Conservation (phyloP, 2,888 invertebrate species). For the Pteria penguin region DNA sequence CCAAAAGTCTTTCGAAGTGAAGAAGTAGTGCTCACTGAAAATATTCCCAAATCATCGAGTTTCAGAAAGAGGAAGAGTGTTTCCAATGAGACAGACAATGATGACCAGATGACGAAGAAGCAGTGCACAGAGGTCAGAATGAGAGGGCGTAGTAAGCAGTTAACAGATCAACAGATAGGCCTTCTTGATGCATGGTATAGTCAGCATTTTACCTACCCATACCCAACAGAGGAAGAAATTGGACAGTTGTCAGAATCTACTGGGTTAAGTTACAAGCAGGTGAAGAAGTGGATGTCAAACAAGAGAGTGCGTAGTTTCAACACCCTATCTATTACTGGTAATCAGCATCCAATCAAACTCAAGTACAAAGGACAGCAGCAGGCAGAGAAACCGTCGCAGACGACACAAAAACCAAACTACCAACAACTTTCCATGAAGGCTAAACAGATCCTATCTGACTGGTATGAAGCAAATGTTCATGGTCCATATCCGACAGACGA, state of each 20-base stretch:
- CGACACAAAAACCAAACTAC: constrained; percentile 39
- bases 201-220: constrained; percentile 70
- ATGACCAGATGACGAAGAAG: background rate
- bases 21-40: no score
- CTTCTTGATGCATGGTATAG: constrained; percentile 68
- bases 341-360: constrained; percentile 72
- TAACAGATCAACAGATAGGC: constrained; percentile 54
- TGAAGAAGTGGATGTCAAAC: constrained; percentile 77
- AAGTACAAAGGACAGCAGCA: constrained; percentile 54
- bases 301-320: constrained; percentile 73
- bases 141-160: constrained; percentile 1
- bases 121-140: background rate
- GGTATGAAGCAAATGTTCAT: constrained; percentile 61
- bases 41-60: background rate
- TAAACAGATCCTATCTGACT: constrained; percentile 55
- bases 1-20: background rate
- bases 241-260: constrained; percentile 55
- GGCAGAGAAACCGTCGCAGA: background rate
- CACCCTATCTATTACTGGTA: constrained; percentile 73
- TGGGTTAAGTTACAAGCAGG: constrained; percentile 64
- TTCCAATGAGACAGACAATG: background rate
- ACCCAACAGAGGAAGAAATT: constrained; percentile 69
- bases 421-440: constrained; percentile 53
- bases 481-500: constrained; percentile 68
- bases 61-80: background rate